Base-by-base conservation (phyloP, 2,113 vertebrate species). In the Carollia perspicillata region DNA sequence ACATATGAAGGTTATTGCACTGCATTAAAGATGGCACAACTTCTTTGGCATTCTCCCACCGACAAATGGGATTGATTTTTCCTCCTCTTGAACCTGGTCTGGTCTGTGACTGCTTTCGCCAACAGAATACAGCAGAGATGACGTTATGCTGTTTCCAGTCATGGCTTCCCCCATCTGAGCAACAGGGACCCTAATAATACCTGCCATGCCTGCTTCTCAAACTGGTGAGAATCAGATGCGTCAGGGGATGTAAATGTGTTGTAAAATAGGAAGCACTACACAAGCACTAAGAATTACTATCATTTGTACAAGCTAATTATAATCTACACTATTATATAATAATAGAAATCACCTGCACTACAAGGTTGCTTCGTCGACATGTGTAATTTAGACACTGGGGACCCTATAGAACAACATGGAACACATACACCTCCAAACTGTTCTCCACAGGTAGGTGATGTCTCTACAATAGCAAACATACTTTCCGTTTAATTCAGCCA, bases 301-400 rank as follows among this genome's bases (percentile, higher is more conserved):
- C 83, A 65, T 95, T 84, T 84, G n/a, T 44, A 58, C 55, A 65
- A 69, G 28, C 66, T 95, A 95, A 97, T 95, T 95, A 92, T 28
- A 72, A 75, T 93, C 49, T 53, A 8, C 65, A 55, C 93, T 95
- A 86, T 93, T 80, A 85, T 40, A 58, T 75, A 92, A 94, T 49
- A 97, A 84, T 95, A 94, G 95, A 94, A 95, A 89, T 84, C 78
- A 84, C 87, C 44, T 60, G 55, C 83, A 65, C 84, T 53, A 33
- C 23, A 89, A 79, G 79, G 49, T 55, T 84, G 66, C 79, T 97
- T 80, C 90, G 68, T 94, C 0, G 0, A 40, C 79, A 49, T n/a
- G 26, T 97, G 37, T 90, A 89, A 93, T 96, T 89, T 95, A 65
- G 74, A 93, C 92, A 92, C 49, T 17, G 33, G 84, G 69, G 63